phyloP scores from a whole-genome alignment of 2,888 invertebrate species.

The Cantharis lateralis region DNA sequence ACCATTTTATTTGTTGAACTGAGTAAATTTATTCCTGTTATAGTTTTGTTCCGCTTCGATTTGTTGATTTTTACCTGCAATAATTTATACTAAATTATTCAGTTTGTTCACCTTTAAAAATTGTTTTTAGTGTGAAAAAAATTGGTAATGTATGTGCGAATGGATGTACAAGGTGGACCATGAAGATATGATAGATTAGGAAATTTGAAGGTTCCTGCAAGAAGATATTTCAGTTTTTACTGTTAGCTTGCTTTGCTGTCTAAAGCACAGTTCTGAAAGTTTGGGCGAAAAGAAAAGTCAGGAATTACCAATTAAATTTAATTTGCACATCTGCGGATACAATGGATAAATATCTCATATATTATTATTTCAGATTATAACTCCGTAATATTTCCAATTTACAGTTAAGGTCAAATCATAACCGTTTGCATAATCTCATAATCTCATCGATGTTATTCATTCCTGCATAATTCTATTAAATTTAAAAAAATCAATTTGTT shows the following conservation, averaged over 20 bases:
- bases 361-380: neutral
- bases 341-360: neutral
- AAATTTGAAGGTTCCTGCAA: neutral
- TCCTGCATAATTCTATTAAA: neutral
- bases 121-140: neutral
- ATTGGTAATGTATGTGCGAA: neutral
- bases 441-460: neutral
- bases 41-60: slow-evolving; percentile 21
- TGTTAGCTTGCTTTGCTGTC: too few species aligned
- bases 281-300: too few species aligned
- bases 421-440: neutral
- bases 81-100: slow-evolving; percentile 12
- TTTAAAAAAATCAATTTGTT: neutral
- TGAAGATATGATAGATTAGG: neutral
- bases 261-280: too few species aligned
- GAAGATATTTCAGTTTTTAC: too few species aligned
- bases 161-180: neutral
- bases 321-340: neutral
- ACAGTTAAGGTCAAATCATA: neutral
- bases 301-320: neutral
- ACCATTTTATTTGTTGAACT: slow-evolving; percentile 6
- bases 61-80: slow-evolving; percentile 8
- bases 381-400: neutral
- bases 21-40: slow-evolving; percentile 14
- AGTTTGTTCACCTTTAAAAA: slow-evolving; percentile 17